Base-by-base conservation (phyloP, 2,888 invertebrate genomes). In the Oscheius myriophilus region DNA sequence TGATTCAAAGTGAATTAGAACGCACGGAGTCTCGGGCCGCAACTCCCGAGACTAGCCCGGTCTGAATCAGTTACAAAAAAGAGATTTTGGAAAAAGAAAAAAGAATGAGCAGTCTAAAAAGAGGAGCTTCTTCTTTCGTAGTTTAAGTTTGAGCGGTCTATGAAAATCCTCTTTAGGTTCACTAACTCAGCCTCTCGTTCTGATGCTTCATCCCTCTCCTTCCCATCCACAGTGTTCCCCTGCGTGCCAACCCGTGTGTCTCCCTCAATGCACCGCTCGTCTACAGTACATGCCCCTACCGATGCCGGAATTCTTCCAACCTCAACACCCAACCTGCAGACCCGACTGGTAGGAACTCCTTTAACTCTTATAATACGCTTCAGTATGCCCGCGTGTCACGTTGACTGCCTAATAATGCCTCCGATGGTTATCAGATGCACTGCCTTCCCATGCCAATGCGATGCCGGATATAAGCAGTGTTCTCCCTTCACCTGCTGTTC, bases 1-100 rank as follows among this genome's bases (percentile, higher is more conserved):
- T 78, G 78, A 78, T 64, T 67, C 51, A 58, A 49, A 62, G 73
- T 78, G 78, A 58, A 76, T 78, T 78, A 78, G 49, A 75, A 69
- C 71, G 70, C 75, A 69, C 78, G 75, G 75, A 68, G 67, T 49
- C 63, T 52, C 46, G 71, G 75, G 72, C 61, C 70, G 75, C 73
- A 78, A 75, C 75, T 70, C 75, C 72, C 58, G 59, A 59, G 62
- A 57, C 39, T 66, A 71, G 73, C 73, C 75, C 65, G 63, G 61
- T 72, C 78, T 78, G 78, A 78, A 62, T 67, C 69, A 75, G 69
- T 67, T 71, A 6, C 3, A 9, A 33, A 3, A 33, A 33, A 6
- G 33, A 33, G 9, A 33, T 6, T 6, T 6, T 33, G 33, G 33
- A 33, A 33, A 33, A 33, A 3, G 33, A 6, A 9, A 33, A 33